Percentiles rank a stretch among this genome's conserved stretches.
Evolutionary conservation across 2,797 vertebrate genomes (phyloP).

Genomic region (Bradypodion pumilum): DNA sequence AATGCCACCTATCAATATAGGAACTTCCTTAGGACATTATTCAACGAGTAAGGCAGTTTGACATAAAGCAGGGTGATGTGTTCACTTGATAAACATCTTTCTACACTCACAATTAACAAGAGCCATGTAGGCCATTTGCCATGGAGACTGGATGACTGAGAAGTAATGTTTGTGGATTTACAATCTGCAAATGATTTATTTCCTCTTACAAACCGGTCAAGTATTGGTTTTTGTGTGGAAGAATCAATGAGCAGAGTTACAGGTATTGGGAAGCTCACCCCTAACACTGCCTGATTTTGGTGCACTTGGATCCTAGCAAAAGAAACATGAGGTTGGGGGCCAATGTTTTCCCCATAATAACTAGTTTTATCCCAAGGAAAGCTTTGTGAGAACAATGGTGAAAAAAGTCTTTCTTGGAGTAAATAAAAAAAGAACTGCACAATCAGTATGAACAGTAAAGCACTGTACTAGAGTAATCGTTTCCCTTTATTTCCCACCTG

Average conservation of each 20-base stretch:
- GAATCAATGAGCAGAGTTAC: no score
- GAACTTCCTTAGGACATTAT: background rate
- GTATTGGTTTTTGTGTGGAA: background rate
- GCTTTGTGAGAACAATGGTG: background rate
- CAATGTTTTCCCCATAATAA: background rate
- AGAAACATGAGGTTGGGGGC: background rate
- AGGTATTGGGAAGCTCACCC: background rate
- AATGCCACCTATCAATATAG: background rate
- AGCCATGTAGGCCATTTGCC: background rate
- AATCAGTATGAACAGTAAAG: background rate
- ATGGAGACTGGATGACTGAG: background rate
- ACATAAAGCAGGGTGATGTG: no score
- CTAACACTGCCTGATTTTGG: background rate
- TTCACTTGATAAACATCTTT: background rate
- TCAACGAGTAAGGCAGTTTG: background rate
- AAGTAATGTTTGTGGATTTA: background rate
- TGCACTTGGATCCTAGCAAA: background rate
- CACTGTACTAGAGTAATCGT: background rate
- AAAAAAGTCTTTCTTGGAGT: background rate
- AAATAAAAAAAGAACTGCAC: background rate
- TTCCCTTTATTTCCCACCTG: background rate
- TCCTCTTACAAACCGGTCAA: no score
- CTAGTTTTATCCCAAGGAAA: background rate
- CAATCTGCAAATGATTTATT: background rate
- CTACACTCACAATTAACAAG: background rate